phyloP scores from a whole-genome alignment of 2,888 invertebrate genomes.

The Liodrosophila aerea region DNA sequence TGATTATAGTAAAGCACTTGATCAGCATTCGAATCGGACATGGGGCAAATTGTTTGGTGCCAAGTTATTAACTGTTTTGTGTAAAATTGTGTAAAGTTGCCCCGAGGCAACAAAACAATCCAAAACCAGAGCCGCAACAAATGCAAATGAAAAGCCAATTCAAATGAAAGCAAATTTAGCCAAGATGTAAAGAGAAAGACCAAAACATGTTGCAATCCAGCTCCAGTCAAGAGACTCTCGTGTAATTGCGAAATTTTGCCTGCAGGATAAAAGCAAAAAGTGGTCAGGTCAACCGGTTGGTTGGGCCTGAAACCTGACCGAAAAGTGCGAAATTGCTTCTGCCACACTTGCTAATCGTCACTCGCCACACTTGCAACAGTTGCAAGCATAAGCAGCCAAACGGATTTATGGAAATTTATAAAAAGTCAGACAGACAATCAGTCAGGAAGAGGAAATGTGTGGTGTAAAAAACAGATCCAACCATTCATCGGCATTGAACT shows the following conservation, averaged over 20 bases:
- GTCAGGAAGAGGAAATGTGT: too few relatives aligned
- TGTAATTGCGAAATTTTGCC: constrained; percentile 67
- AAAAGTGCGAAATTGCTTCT: constrained; percentile 11
- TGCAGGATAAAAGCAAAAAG: constrained; percentile 43
- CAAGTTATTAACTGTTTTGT: constrained; percentile 60
- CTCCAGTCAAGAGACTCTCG: constrained; percentile 10
- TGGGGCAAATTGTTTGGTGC: constrained; percentile 30
- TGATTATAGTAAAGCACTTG: constrained; percentile 52
- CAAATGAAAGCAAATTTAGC: constrained; percentile 60
- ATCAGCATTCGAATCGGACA: too few relatives aligned
- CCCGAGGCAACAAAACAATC: constrained; percentile 66
- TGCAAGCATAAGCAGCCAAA: too few relatives aligned
- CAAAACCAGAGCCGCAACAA: constrained; percentile 39
- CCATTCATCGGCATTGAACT: too few relatives aligned
- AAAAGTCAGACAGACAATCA: too few relatives aligned
- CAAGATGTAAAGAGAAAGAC: constrained; percentile 11
- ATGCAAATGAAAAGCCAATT: constrained; percentile 69
- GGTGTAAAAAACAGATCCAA: constrained; percentile 4
- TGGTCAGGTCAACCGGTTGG: constrained; percentile 25
- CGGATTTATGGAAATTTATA: not conserved
- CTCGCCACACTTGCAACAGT: not conserved
- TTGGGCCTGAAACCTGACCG: constrained; percentile 11
- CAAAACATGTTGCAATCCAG: constrained; percentile 49
- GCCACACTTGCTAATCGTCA: not conserved
- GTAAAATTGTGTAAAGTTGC: constrained; percentile 65